Conservation (phyloP, 2,113 vertebrate genomes). For the Sus scrofa region DNA sequence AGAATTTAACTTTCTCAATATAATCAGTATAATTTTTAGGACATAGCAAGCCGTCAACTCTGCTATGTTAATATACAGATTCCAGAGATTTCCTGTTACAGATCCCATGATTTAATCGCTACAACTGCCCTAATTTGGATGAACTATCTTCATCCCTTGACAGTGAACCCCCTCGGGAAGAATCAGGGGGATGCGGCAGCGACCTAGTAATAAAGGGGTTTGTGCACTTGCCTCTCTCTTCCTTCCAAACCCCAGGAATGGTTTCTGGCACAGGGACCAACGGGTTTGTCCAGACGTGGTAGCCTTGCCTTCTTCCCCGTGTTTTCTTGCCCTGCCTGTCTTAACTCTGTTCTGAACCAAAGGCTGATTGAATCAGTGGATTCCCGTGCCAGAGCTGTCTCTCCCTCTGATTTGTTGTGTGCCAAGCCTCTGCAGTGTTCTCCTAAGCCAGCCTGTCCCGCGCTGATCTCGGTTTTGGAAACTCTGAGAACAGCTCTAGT, state of each 20-base stretch:
- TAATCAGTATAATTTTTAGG: not conserved
- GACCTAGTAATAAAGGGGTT: not conserved
- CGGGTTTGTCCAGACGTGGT: not conserved
- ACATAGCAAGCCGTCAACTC: not conserved
- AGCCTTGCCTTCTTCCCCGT: not conserved
- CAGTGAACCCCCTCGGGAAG: not conserved
- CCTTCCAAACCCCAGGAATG: not conserved
- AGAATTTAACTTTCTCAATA: not conserved
- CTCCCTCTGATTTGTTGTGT: not conserved
- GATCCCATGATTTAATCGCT: not conserved
- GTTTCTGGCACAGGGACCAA: not conserved
- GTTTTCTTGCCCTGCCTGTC: not conserved
- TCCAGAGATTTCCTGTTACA: not conserved
- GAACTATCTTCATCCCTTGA: not conserved
- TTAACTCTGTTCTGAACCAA: not conserved
- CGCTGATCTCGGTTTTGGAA: constrained; percentile 22
- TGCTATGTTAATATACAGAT: not conserved
- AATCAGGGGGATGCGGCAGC: not conserved
- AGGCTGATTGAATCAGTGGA: not conserved
- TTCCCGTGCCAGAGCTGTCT: not conserved
- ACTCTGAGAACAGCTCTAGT: not conserved
- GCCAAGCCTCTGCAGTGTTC: not conserved
- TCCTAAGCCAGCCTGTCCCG: not conserved
- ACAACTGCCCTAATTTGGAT: not conserved
- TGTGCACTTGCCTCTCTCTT: not conserved